Evolutionary conservation across 2,888 invertebrate genomes (phyloP), one percentile per base, ranked within the genome.

Genomic region (Allacma fusca): DNA sequence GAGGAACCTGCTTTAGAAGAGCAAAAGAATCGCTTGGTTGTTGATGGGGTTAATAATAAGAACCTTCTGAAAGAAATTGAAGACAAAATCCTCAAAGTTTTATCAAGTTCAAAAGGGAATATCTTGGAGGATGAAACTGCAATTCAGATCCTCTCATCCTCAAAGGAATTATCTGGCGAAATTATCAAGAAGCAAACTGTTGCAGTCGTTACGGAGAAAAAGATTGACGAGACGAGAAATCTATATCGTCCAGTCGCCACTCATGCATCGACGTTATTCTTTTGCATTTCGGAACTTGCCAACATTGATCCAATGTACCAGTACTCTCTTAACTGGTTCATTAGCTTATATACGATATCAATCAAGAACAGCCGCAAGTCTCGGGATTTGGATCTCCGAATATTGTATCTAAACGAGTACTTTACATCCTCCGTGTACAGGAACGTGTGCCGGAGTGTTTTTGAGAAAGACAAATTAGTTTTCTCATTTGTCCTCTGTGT

Each of bases 241-340:
- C 93, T 92, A 78, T 97, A 97, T 85, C 91, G 92, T 19, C 93
- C 96, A 0, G 95, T 97, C 73, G 95, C 97, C 0, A 91, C 90
- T 24, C 94, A 95, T 85, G 92, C 94, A 44, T 91, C 94, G 0
- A 91, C 95, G 77, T 88, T 98, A 62, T 97, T 97, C 89, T 97
- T 97, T 88, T 96, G 95, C 86, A 94, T 97, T 80, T 92, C 94
- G 0, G 96, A 97, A 85, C 87, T 97, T 85, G 91, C 93, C 0
- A 93, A 92, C 84, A 94, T 97, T 78, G 95, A 97, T 85, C 95
- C 96, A 0, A 97, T 97, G 96, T 97, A 97, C 87, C 96, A 97
- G 87, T 97, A 78, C 29, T 78, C 75, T 0, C 88, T 97, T 76
- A 75, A 90, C 16, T 95, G 95, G 95, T 95, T 94, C 87, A 93